Base-by-base conservation (phyloP, 2,113 vertebrate genomes). In the Coturnix japonica region DNA sequence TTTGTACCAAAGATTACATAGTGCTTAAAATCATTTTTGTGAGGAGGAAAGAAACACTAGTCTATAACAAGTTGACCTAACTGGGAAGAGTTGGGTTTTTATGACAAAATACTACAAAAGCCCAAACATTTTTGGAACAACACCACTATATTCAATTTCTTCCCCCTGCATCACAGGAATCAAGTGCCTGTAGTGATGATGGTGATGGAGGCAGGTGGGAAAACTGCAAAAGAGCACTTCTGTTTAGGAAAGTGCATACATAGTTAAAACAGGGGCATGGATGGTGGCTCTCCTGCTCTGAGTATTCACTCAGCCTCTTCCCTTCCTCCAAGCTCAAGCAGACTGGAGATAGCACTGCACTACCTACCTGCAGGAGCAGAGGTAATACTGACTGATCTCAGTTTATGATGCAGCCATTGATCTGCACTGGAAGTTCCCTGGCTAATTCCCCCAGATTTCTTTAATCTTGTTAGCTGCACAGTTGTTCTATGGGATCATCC, bases 11-110 rank as follows among this genome's bases (percentile, higher is more conserved):
- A 81, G 65, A 90, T 71, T 87, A 28, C 11, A 53, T 5, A 26
- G 53, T 78, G 37, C 53, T 93, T 65, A 44, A 60, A 88, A 69
- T 63, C 0, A 76, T 44, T 70, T 26, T 9, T 30, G 14, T 9
- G 18, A 75, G 13, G 56, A 72, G n/a, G 13, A 77, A 51, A 84
- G 67, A 60, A 7, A 0, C 39, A 47, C 30, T 53, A 15, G 19
- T 15, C 43, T 47, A 64, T 35, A 78, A 44, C 6, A 56, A 4
- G 75, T 18, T 84, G 49, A 65, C 35, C n/a, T 69, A 37, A 33
- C 0, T 4, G 21, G 23, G 26, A n/a, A 75, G 43, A 2, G 0
- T 0, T 60, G 23, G 16, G 11, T 37, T 37, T 51, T 37, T 54
- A 87, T 63, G 41, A 57, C 28, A 87, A 84, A 76, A 79, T 31